Evolutionary conservation across 2,888 invertebrate species (phyloP), one percentile per base, ranked within the genome.

Genomic region (Lepidocyrtinus sp.): DNA sequence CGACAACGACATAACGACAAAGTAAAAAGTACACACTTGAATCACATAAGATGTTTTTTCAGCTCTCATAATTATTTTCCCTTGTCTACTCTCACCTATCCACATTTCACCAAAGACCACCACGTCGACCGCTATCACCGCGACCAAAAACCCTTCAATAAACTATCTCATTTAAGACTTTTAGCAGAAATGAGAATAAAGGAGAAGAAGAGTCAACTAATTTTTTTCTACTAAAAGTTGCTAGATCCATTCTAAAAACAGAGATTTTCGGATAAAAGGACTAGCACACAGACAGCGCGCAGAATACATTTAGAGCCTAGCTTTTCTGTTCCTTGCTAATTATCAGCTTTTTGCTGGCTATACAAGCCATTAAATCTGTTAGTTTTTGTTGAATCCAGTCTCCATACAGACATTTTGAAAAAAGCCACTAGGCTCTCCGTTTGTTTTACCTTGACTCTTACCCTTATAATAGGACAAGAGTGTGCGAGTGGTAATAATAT

Each of bases 61-160:
- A 21, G 9, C 50, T n/a, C 69, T 79, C 79, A 79, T 79, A 79
- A 79, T 79, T 79, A 79, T 79, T 79, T 73, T 79, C 79, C 63
- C 79, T 24, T 69, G 62, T 74, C 59, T 36, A 36, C 64, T 61
- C 61, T 67, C 45, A 61, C 55, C 15, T 72, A 59, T n/a, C 26
- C 50, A 25, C 55, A 26, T 26, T 59, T 25, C 69, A 67, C 55
- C 22, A 65, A 25, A 17, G 50, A 50, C 50, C 50, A 7, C 36
- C n/a, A n/a, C n/a, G n/a, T 5, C 36, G 36, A 36, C 36, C 36
- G 12, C 36, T 36, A 50, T 2, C 50, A 36, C 36, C 36, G 12
- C 36, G 5, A 50, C 5, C 50, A 12, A 50, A 50, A 50, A 50
- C 50, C 50, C 50, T 50, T 50, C 70, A 69, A 74, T 70, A 79